Base-by-base conservation (phyloP, 2,113 vertebrate species). In the Limanda limanda region DNA sequence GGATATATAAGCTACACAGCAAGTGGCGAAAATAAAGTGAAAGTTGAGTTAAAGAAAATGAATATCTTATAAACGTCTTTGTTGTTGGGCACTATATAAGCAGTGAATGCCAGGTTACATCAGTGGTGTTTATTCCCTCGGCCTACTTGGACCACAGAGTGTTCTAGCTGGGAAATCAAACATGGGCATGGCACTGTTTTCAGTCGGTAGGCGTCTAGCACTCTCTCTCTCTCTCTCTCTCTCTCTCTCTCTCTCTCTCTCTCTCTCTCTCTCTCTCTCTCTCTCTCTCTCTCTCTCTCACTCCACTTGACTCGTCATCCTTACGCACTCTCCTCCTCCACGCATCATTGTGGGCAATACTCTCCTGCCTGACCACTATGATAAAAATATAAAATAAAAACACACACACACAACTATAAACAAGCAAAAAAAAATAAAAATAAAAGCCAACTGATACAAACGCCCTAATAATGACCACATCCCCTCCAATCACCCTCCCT, bases 291-390 rank as follows among this genome's bases (percentile, higher is more conserved):
- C 31, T 31, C 31, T 31, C 31, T 7, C 78, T 76, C 78, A 62
- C 82, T 72, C 67, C 68, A 82, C 86, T 86, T 82, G 71, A 90
- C 83, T 82, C 83, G 84, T 90, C 88, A 86, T 86, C 87, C 80
- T 76, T 61, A 70, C 60, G 73, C 79, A 78, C 83, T 92, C 83
- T 79, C 82, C 86, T 91, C 87, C 86, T 92, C 87, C 86, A 83
- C 89, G 78, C 51, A 84, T 18, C 4, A 76, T 55, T 48, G 86
- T 86, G 81, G 82, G 84, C 71, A 79, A 48, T 73, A 83, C 82
- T 87, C 88, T 54, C 84, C 45, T 55, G 78, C 66, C 24, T 64
- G 68, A 40, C 40, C 68, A 74, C 70, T 71, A 20, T 61, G 47
- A 17, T 18, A 7, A 20, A 51, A 17, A 6, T 2, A 1, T 21